A percentile compares a stretch with the other conserved stretches of the same genome.
Evolutionary conservation across 1,140 invertebrate species (phyloP).

Genomic region (Aphaenogaster rudis): DNA sequence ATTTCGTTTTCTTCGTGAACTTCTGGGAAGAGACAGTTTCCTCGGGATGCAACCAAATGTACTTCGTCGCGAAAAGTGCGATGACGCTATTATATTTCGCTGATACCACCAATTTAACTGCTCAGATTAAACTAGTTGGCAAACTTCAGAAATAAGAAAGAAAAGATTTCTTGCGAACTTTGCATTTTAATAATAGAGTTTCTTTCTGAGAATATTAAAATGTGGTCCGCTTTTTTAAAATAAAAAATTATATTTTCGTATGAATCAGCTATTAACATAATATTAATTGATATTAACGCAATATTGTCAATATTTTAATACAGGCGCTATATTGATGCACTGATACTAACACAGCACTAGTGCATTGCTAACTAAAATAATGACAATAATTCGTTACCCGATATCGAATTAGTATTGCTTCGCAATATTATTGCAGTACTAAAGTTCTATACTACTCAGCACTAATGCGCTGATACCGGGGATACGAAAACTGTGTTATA

Average conservation of each 20-base stretch:
- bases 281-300: neutral
- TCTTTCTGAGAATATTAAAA: neutral
- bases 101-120: conserved; percentile 11
- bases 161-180: conserved; percentile 4
- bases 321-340: neutral
- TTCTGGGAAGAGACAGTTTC: neutral
- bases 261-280: neutral
- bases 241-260: neutral
- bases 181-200: neutral
- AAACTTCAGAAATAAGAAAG: conserved; percentile 24
- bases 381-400: neutral
- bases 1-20: conserved; percentile 49
- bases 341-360: neutral
- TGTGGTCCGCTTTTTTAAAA: neutral
- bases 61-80: neutral
- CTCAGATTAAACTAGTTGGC: conserved; percentile 25
- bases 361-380: neutral
- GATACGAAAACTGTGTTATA: neutral
- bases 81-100: conserved; percentile 17
- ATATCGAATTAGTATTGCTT: neutral
- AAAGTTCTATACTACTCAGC: neutral
- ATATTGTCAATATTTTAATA: neutral
- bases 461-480: neutral
- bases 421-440: neutral
- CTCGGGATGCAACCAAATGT: conserved; percentile 21